Percentiles rank a stretch among this genome's conserved stretches.
Evolutionary conservation across 2,888 invertebrate species (phyloP).

Genomic region (Trileptium ribeirensis): DNA sequence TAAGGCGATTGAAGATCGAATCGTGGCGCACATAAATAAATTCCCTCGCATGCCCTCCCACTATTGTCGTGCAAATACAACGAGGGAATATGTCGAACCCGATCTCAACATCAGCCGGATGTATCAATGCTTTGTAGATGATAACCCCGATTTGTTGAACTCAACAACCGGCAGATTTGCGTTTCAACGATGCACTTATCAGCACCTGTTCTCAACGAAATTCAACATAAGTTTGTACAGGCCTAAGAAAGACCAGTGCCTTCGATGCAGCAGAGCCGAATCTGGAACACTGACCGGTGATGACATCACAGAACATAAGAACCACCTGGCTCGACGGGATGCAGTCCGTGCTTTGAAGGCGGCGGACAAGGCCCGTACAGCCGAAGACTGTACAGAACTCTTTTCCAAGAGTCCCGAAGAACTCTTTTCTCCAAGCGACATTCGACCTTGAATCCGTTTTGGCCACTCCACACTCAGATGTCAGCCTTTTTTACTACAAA

Average conservation of each 20-base stretch:
- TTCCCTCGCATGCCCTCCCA: conserved; percentile 16
- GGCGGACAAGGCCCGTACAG: neutral
- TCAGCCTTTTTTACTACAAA: conserved; percentile 20
- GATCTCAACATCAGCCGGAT: conserved; percentile 8
- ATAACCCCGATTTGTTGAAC: neutral
- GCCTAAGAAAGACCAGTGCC: conserved; percentile 20
- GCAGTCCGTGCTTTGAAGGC: neutral
- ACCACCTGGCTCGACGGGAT: neutral
- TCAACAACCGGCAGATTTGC: too few species aligned
- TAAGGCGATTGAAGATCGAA: neutral
- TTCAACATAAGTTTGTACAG: conserved; percentile 14
- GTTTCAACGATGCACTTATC: too few species aligned
- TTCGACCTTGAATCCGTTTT: conserved; percentile 21
- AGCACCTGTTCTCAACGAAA: conserved; percentile 4
- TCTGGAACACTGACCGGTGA: neutral
- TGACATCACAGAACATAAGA: neutral
- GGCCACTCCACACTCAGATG: conserved; percentile 5
- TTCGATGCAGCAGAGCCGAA: neutral
- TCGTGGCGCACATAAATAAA: conserved; percentile 13
- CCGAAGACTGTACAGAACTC: too few species aligned
- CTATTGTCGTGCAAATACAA: conserved; percentile 8
- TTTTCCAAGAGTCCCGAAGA: neutral
- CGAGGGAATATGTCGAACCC: neutral
- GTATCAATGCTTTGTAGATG: conserved; percentile 11
- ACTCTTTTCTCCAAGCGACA: neutral